Evolutionary conservation across 2,113 vertebrate species (phyloP).

Genomic region (Rhea americana): DNA sequence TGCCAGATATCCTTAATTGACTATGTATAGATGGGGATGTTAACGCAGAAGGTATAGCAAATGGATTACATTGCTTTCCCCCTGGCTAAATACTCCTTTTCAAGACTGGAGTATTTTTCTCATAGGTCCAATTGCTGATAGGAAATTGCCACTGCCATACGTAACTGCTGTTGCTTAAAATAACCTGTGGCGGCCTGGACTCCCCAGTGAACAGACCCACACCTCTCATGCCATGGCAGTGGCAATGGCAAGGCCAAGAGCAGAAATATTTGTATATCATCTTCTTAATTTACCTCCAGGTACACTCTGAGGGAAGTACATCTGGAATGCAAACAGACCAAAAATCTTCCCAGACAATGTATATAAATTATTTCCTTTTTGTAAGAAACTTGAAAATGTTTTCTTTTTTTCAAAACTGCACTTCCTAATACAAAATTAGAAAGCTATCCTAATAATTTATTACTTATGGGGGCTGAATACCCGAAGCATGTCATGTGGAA

Average conservation of each 20-base stretch:
- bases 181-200: rapidly evolving
- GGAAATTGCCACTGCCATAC: rapidly evolving
- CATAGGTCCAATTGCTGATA: background rate
- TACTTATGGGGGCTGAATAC: conserved; percentile 18
- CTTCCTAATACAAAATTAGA: background rate
- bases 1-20: background rate
- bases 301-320: background rate
- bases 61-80: background rate
- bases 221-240: background rate
- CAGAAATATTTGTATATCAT: background rate
- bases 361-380: background rate
- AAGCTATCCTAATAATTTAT: conserved; percentile 9
- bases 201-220: background rate
- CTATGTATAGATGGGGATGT: background rate
- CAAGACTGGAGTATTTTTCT: background rate
- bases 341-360: background rate
- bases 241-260: background rate
- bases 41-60: background rate
- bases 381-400: background rate
- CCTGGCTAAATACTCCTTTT: background rate
- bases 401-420: conserved; percentile 1
- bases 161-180: background rate
- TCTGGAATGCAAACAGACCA: background rate
- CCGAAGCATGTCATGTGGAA: background rate
- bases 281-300: background rate